Conservation (phyloP, 2,797 vertebrate species). For the Myiotriccus ornatus region DNA sequence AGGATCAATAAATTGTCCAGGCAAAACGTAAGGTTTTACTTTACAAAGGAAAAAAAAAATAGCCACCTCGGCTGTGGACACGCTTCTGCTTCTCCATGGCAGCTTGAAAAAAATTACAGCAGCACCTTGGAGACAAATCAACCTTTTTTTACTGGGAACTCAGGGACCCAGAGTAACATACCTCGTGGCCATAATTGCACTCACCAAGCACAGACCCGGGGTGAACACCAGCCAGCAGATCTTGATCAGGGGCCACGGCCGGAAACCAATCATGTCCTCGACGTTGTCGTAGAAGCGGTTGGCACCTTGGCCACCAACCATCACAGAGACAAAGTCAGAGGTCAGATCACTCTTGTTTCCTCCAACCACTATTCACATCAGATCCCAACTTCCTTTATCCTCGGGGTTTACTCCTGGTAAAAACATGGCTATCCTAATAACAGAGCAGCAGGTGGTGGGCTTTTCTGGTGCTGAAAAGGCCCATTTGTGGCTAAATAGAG, state of each 20-base stretch:
- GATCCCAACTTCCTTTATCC: neutral
- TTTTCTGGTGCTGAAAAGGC: neutral
- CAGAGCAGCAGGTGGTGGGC: neutral
- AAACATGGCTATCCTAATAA: neutral
- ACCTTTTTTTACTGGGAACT: neutral
- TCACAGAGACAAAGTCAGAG: slow-evolving; percentile 5
- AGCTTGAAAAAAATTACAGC: neutral
- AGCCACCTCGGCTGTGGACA: neutral
- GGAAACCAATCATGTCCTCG: slow-evolving; percentile 88
- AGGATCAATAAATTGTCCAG: neutral
- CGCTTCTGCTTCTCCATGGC: neutral
- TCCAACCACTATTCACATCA: neutral
- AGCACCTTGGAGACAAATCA: neutral
- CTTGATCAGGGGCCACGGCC: slow-evolving; percentile 82
- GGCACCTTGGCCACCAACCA: slow-evolving; percentile 73
- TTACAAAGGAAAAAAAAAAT: slow-evolving; percentile 1
- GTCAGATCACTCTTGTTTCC: neutral
- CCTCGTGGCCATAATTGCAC: neutral
- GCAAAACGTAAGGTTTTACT: neutral
- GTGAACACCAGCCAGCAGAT: slow-evolving; percentile 86
- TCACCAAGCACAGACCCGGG: slow-evolving; percentile 82
- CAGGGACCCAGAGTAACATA: neutral
- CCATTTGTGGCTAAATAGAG: neutral
- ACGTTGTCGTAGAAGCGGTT: slow-evolving; percentile 86
- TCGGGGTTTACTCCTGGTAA: neutral